Evolutionary conservation across 1,140 invertebrate genomes (phyloP), one percentile per base, ranked within the genome.

Genomic region (Drusus annulatus): DNA sequence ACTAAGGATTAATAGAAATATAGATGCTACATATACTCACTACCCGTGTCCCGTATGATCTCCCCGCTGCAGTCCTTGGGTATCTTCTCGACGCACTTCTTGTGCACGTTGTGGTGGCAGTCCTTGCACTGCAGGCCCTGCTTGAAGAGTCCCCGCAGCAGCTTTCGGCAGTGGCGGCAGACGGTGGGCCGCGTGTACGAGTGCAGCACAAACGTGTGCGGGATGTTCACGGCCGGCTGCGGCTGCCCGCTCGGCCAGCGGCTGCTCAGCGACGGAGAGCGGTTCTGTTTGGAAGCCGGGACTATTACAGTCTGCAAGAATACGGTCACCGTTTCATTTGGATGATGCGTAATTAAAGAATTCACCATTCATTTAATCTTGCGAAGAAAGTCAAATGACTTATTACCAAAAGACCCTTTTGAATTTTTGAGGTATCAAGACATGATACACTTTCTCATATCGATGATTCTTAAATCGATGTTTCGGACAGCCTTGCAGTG

Each of bases 51-150:
- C 28, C 89, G 86, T 13, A 90, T 90, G 81, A 89, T 87, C 88
- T 99, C 97, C 16, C 97, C 98, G 17, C 95, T 94, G 91, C 98
- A 99, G 88, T 99, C 97, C 90, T 97, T 98, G 19, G 98, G 97
- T 83, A 99, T 95, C 89, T 95, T 94, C 25, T 97, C 96, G 81
- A 97, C 92, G 89, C 98, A 99, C 89, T 99, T 99, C 87, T 98
- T 97, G 89, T 99, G 98, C 79, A 96, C 97, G 91, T 99, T 99
- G 89, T 98, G 99, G 87, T 98, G 97, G 87, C 98, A 99, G 91
- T 99, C 98, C 90, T 97, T 96, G 88, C 98, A 99, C 88, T 99
- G 98, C 76, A 98, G 88, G 58, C 98, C 97, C 90, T 99, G 98
- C 86, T 98, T 96, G 89, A 99, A 98, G 62, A 99, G 91, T 1